phyloP scores from a whole-genome alignment of 2,888 invertebrate genomes.

The Automeris io region DNA sequence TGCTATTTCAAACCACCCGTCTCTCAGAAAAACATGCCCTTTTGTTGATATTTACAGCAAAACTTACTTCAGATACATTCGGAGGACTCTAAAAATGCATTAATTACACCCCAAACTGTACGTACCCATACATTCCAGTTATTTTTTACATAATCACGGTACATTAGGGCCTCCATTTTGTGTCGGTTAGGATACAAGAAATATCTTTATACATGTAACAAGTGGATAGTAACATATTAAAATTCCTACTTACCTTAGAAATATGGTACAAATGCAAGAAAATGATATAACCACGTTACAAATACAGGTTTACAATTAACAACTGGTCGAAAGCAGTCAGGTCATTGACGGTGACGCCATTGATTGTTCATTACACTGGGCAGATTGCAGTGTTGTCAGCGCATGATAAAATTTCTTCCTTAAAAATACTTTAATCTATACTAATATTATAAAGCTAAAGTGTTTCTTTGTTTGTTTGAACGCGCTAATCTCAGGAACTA shows the following conservation, averaged over 20 bases:
- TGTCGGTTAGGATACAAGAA: slow-evolving; percentile 32
- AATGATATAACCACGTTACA: slow-evolving; percentile 18
- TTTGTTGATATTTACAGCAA: not conserved
- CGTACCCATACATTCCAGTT: slow-evolving; percentile 12
- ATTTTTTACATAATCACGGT: slow-evolving; percentile 70
- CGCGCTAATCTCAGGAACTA: no score
- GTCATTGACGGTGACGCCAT: slow-evolving; percentile 68
- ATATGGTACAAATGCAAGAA: slow-evolving; percentile 22
- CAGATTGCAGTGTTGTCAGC: no score
- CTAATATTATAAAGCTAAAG: no score
- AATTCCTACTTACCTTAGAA: slow-evolving; percentile 34
- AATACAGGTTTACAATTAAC: slow-evolving; percentile 36
- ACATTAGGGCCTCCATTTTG: slow-evolving; percentile 73
- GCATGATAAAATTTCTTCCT: no score
- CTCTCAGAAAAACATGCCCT: no score
- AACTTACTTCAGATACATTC: not conserved
- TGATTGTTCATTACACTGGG: slow-evolving; percentile 39
- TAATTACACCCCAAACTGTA: not conserved
- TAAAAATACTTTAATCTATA: no score
- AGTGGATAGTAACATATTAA: not conserved
- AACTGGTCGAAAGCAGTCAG: slow-evolving; percentile 50
- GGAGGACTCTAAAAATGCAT: not conserved
- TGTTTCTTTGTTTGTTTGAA: no score
- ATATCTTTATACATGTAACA: slow-evolving; percentile 6
- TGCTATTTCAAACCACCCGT: not conserved